These are phyloP conservation scores for Megastigmus dorsalis DNA, from an alignment of 2,888 invertebrate genomes.

Conservation along the genomic window DNA sequence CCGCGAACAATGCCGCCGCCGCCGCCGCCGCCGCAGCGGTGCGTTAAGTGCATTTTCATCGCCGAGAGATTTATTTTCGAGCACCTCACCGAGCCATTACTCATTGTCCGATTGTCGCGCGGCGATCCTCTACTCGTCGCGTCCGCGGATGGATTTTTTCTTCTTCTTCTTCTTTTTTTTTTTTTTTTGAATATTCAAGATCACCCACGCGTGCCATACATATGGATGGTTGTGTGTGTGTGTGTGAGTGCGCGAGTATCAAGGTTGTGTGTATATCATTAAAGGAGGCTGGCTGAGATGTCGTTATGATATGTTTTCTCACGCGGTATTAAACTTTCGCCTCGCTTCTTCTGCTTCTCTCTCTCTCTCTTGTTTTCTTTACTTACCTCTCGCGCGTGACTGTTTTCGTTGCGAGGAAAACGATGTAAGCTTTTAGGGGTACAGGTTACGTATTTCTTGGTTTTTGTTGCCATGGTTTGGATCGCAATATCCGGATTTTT, in stretches of 20 bases:
- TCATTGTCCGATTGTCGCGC: slow-evolving; percentile 50
- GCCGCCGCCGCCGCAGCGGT: too few relatives aligned
- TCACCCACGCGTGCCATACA: slow-evolving; percentile 63
- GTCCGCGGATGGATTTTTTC: background rate
- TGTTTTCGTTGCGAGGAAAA: too few relatives aligned
- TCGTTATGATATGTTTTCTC: slow-evolving; percentile 46
- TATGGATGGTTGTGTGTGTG: slow-evolving; percentile 21
- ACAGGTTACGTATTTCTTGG: too few relatives aligned
- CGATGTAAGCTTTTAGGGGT: too few relatives aligned
- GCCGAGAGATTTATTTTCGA: slow-evolving; percentile 30
- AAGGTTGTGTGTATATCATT: slow-evolving; percentile 22
- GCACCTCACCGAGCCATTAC: slow-evolving; percentile 30
- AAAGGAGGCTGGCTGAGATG: slow-evolving; percentile 28
- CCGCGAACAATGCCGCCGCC: too few relatives aligned
- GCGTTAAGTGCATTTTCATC: too few relatives aligned
- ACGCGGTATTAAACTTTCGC: slow-evolving; percentile 42
- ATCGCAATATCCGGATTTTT: too few relatives aligned
- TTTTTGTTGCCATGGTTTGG: too few relatives aligned
- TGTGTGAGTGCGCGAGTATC: slow-evolving; percentile 11
- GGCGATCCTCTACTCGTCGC: slow-evolving; percentile 54
- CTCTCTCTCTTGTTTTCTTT: background rate
- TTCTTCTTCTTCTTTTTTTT: slow-evolving; percentile 1
- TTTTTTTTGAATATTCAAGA: slow-evolving; percentile 68
- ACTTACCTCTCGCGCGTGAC: too few relatives aligned
- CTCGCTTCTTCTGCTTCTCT: background rate